phyloP scores from a whole-genome alignment of 2,113 vertebrate genomes.

The Thunnus thynnus region DNA sequence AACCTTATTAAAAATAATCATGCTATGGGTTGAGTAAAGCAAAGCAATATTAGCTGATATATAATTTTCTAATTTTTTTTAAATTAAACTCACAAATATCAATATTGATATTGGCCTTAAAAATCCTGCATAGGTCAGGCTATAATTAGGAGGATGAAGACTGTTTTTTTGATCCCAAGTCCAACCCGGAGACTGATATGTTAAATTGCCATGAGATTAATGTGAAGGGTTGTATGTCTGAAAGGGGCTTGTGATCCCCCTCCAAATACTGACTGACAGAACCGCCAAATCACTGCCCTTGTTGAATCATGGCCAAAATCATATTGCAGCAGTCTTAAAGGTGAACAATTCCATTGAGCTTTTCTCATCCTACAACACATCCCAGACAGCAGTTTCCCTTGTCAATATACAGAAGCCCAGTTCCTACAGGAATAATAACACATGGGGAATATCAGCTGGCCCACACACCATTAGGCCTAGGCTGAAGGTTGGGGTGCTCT shows the following conservation, averaged over 20 bases:
- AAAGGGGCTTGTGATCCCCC: neutral
- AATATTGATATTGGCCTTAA: no score
- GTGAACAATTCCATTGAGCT: slow-evolving; percentile 37
- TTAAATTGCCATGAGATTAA: no score
- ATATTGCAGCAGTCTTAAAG: slow-evolving; percentile 31
- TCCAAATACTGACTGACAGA: slow-evolving; percentile 1
- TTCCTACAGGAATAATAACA: slow-evolving; percentile 81
- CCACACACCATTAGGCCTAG: slow-evolving; percentile 80
- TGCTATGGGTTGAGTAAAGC: no score
- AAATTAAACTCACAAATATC: no score
- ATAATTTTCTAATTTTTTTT: no score
- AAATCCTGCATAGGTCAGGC: no score
- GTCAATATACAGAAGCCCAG: slow-evolving; percentile 60
- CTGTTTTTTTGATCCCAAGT: no score
- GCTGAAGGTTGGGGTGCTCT: slow-evolving; percentile 78
- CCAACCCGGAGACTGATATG: no score
- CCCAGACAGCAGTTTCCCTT: slow-evolving; percentile 37
- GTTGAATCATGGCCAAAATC: slow-evolving; percentile 28
- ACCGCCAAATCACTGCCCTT: slow-evolving; percentile 18
- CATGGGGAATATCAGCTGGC: slow-evolving; percentile 76
- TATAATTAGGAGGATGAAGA: no score
- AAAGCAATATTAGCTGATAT: no score
- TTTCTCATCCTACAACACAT: slow-evolving; percentile 18
- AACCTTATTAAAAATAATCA: no score
- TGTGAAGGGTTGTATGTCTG: no score